Base-by-base conservation (phyloP, 1,140 invertebrate genomes). In the Metopolophium dirhodum region DNA sequence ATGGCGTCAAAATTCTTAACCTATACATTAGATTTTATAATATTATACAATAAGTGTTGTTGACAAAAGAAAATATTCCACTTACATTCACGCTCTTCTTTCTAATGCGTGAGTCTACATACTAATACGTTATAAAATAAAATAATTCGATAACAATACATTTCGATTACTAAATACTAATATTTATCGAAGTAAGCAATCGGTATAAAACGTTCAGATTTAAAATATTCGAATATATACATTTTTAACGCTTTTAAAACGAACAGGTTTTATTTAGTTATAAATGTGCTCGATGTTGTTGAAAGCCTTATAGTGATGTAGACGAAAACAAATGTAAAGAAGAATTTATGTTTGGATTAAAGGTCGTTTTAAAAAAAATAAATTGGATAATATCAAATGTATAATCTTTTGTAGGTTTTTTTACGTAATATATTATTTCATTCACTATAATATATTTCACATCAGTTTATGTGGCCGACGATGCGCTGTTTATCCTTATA, bases 1-100 rank as follows among this genome's bases (percentile, higher is more conserved):
- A 90, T 89, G 30, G 47, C 49, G 88, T 61, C 49, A 57, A 57
- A 57, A 90, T 90, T 18, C n/a, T 77, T 77, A 77, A 77, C 88
- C 51, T 37, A 26, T 41, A 30, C 54, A 37, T 26, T 26, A 7
- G 8, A 8, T 49, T 2, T 49, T 45, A 47, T 18, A 87, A n/a
- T 49, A 9, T 88, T 49, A 18, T 41, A 45, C 11, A 30, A 41
- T 37, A 30, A 26, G 49, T 37, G 35, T 90, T 26, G 49, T 89
- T 89, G 87, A 54, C 87, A 49, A 35, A 88, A 51, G 20, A 57
- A 90, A 90, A 41, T 57, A 41, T 57, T 57, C 47, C 47, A 88
- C 47, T 88, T 51, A 35, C 35, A 88, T n/a, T 68, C 14, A 6
- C 45, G 11, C 14, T 87, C 85, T 47, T 87, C 7, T 26, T 26